Conservation (phyloP, 1,140 invertebrate genomes). For the Heliothis subflexa region DNA sequence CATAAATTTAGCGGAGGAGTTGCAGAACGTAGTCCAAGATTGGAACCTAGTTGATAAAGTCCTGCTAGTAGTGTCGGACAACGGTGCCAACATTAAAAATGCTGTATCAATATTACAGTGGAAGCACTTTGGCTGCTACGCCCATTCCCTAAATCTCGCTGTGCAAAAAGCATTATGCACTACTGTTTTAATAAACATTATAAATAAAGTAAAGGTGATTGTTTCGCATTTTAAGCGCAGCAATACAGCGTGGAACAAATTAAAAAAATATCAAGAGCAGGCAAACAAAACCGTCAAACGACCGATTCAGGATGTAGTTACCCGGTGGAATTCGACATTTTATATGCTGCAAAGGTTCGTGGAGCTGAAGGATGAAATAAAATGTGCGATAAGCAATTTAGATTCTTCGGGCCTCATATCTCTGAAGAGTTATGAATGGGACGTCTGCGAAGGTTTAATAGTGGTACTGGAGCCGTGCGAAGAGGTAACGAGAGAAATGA, state of each 20-base stretch:
- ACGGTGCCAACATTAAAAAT: constrained; percentile 19
- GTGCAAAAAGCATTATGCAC: constrained; percentile 17
- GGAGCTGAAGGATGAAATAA: constrained; percentile 21
- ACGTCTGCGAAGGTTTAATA: constrained; percentile 10
- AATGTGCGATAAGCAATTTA: constrained; percentile 28
- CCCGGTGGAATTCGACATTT: constrained; percentile 27
- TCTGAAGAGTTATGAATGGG: constrained; percentile 11
- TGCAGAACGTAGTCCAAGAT: neutral
- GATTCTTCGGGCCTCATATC: neutral
- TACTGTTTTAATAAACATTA: neutral
- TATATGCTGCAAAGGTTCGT: constrained; percentile 24
- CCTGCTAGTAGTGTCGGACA: constrained; percentile 2
- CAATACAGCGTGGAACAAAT: constrained; percentile 14
- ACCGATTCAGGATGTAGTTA: constrained; percentile 26
- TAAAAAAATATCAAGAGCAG: constrained; percentile 34
- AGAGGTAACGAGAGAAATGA: constrained; percentile 30
- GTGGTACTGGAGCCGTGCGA: constrained; percentile 15
- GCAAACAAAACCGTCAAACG: constrained; percentile 10
- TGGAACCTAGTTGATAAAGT: neutral
- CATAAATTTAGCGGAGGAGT: neutral
- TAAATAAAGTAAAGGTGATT: constrained; percentile 19
- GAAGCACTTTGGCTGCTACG: constrained; percentile 36
- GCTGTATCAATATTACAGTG: neutral
- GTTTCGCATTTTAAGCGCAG: constrained; percentile 28
- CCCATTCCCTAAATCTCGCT: constrained; percentile 6